A percentile compares a stretch with the other conserved stretches of the same genome.
phyloP scores from a whole-genome alignment of 2,888 invertebrate genomes.

The Dendrolimus houi region DNA sequence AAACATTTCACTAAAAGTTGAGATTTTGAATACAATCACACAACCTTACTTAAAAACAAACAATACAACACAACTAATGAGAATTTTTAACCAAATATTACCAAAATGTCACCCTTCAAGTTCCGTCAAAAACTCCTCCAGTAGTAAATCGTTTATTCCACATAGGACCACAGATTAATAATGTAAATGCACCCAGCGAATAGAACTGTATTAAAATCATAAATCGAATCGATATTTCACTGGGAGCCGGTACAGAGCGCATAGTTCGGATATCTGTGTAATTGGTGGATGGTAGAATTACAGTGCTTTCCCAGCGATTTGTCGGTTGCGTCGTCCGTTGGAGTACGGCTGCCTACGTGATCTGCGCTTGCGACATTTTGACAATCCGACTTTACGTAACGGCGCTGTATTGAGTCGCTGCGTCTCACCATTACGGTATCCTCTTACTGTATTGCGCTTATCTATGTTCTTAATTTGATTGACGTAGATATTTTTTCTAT shows the following conservation, averaged over 20 bases:
- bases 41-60: no score
- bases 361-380: slow-evolving; percentile 63
- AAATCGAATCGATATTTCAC: neutral
- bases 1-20: no score
- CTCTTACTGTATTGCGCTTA: no score
- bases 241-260: slow-evolving; percentile 6
- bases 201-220: neutral
- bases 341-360: slow-evolving; percentile 38
- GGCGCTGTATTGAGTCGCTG: slow-evolving; percentile 7
- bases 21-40: no score
- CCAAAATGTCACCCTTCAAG: no score
- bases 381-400: slow-evolving; percentile 57
- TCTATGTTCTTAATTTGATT: no score
- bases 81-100: no score
- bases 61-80: no score
- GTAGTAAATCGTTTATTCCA: no score
- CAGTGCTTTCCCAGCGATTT: slow-evolving; percentile 42
- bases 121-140: no score
- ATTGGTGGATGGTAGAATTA: slow-evolving; percentile 31
- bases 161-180: no score
- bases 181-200: neutral
- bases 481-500: no score
- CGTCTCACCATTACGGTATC: neutral
- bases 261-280: slow-evolving; percentile 38
- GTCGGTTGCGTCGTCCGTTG: slow-evolving; percentile 33